Conservation (phyloP, 2,797 vertebrate genomes). For the Pseudopleuronectes americanus region DNA sequence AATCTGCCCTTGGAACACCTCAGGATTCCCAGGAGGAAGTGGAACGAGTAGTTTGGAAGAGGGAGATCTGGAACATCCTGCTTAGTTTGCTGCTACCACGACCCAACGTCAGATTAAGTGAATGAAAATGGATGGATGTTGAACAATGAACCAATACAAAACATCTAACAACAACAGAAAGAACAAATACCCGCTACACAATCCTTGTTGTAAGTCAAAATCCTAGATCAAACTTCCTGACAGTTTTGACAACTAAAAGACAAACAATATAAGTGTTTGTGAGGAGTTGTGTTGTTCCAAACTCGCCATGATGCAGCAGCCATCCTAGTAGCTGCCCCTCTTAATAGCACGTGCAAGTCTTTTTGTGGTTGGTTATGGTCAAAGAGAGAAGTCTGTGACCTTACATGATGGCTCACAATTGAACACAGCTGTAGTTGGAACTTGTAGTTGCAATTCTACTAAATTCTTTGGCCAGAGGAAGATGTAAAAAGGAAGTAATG, state of each 20-base stretch:
- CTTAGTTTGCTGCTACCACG: too few relatives aligned
- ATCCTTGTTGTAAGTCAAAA: too few relatives aligned
- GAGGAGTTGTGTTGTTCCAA: background rate
- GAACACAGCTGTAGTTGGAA: conserved; percentile 24
- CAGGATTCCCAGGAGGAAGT: background rate
- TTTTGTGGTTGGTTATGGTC: conserved; percentile 13
- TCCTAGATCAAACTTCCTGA: background rate
- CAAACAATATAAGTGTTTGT: background rate
- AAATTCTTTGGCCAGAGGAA: background rate
- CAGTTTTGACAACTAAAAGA: background rate
- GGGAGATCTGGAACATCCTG: too few relatives aligned
- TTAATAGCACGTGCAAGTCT: conserved; percentile 1
- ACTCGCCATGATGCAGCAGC: background rate
- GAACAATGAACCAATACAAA: too few relatives aligned
- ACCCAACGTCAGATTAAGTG: too few relatives aligned
- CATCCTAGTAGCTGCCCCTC: conserved; percentile 10
- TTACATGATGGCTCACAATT: conserved; percentile 27
- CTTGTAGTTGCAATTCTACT: background rate
- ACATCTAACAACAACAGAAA: too few relatives aligned
- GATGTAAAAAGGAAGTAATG: background rate
- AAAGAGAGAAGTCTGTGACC: conserved; percentile 4
- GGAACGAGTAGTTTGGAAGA: background rate
- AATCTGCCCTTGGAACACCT: too few relatives aligned
- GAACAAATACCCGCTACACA: too few relatives aligned
- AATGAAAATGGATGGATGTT: too few relatives aligned